Evolutionary conservation across 2,797 vertebrate species (phyloP).

Genomic region (Thamnophis elegans): DNA sequence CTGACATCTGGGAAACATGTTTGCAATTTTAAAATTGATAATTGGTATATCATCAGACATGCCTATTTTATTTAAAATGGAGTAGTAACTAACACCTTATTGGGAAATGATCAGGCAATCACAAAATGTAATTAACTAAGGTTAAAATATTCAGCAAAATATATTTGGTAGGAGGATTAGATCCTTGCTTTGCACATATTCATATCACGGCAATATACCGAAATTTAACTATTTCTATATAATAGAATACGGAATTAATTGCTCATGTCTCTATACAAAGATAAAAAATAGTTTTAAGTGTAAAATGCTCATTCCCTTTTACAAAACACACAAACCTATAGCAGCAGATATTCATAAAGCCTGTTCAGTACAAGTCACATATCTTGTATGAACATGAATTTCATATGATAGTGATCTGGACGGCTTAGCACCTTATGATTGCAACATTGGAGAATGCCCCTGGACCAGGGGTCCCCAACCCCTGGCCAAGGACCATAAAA

Average conservation of each 20-base stretch:
- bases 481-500: background rate
- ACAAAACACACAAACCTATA: background rate
- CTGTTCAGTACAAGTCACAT: background rate
- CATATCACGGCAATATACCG: background rate
- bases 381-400: background rate
- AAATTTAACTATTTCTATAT: background rate
- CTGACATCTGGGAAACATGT: background rate
- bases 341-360: background rate
- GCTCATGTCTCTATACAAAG: background rate
- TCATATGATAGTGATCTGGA: background rate
- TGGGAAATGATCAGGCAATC: background rate
- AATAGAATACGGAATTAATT: background rate
- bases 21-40: background rate
- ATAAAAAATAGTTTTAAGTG: background rate
- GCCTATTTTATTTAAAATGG: background rate
- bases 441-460: background rate
- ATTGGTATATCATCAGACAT: background rate
- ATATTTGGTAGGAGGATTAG: background rate
- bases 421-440: background rate
- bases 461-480: background rate
- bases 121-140: background rate
- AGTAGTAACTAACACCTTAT: background rate
- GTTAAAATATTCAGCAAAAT: background rate
- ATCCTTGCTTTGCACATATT: background rate
- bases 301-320: background rate